Evolutionary conservation across 2,797 vertebrate species (phyloP).

Genomic region (Lepus townsendii): DNA sequence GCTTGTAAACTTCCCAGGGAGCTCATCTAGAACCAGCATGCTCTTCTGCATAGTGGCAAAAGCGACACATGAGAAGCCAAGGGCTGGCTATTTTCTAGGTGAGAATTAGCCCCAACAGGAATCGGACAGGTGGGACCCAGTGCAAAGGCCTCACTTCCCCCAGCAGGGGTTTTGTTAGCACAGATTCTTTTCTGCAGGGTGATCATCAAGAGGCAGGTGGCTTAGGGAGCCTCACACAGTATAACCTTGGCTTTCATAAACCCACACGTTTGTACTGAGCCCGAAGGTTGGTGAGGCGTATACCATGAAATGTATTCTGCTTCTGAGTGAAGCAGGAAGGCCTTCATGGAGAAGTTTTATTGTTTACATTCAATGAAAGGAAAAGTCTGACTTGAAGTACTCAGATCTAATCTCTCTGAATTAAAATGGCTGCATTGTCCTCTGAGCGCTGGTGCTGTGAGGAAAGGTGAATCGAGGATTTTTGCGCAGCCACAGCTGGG

Average conservation of each 20-base stretch:
- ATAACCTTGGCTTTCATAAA: conserved; percentile 65
- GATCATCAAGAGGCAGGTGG: conserved; percentile 2
- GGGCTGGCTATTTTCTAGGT: background rate
- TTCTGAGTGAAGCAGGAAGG: conserved; percentile 90
- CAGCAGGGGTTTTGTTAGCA: conserved; percentile 38
- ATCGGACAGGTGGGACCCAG: background rate
- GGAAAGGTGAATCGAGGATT: conserved; percentile 87
- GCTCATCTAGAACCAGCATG: conserved; percentile 10
- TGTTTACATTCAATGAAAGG: conserved; percentile 93
- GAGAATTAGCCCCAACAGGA: conserved; percentile 11
- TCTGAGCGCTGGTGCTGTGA: conserved; percentile 78
- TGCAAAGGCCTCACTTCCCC: conserved; percentile 15
- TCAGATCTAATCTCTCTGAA: conserved; percentile 91
- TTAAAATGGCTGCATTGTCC: conserved; percentile 89
- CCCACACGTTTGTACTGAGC: conserved; percentile 26
- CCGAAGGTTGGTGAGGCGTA: conserved; percentile 57
- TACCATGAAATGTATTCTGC: conserved; percentile 76
- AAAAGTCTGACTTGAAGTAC: conserved; percentile 90
- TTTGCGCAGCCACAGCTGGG: conserved; percentile 75
- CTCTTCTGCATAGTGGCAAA: background rate
- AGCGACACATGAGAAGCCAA: background rate
- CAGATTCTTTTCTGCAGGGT: conserved; percentile 13
- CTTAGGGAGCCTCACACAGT: conserved; percentile 62
- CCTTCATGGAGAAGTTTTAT: conserved; percentile 90
- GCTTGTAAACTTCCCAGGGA: conserved; percentile 18